Base-by-base conservation (phyloP, 2,888 invertebrate genomes). In the Volucella inflata region DNA sequence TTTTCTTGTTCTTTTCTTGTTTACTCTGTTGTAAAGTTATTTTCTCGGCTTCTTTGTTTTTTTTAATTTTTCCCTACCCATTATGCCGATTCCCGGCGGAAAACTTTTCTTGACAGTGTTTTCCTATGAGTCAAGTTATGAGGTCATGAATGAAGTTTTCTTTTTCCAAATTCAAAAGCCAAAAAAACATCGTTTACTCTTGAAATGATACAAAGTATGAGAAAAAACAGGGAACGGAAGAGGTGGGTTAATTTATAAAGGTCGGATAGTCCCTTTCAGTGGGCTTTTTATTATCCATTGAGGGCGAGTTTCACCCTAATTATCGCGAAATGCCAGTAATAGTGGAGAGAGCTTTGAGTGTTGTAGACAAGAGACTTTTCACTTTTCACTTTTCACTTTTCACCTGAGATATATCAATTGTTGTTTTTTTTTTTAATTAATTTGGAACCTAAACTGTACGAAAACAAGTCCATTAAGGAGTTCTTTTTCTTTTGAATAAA, bases 271-370 rank as follows among this genome's bases (percentile, higher is more conserved):
- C 48, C 48, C 48, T 2, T 10, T 17, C 1, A 30, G 42, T 10
- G 3, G 46, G 8, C 10, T 48, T 65, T 74, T 74, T 40, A 74
- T 74, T 55, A 21, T 14, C 36, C 40, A 42, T 48, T 57, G 64
- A 21, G 62, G 55, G n/a, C 14, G 38, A 74, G 40, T 65, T 57
- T 9, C 14, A 65, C 55, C 74, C 74, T 74, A 74, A 74, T 74
- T 74, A 64, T 40, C 53, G 64, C 57, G 46, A 65, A 74, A 57
- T 65, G 2, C 30, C 6, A 4, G 30, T 30, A 64, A 74, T 74
- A 74, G 74, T 74, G 64, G 12, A 65, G 44, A 30, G 12, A 65
- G 44, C 4, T 30, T 4, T 4, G 30, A 1, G 4, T 6, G 30
- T 6, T 74, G 48, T 44, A 64, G 40, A 55, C 46, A 48, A 21